Conservation (phyloP, 2,113 vertebrate species). For the Phasianus colchicus region DNA sequence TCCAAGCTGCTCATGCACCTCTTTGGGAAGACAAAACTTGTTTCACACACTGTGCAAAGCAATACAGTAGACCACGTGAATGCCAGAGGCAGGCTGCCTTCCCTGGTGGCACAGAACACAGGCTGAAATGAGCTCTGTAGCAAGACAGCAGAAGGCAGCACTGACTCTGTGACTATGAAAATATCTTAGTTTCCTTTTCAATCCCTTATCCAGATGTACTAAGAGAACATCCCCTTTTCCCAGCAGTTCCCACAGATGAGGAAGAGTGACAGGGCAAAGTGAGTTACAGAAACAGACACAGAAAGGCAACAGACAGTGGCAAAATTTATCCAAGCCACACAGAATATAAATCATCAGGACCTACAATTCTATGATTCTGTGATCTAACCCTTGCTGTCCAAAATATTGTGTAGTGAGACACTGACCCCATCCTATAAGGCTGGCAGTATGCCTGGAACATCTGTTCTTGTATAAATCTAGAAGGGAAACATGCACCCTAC, state of each 20-base stretch:
- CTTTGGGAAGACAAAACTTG: neutral
- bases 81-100: neutral
- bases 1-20: neutral
- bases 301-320: neutral
- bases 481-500: neutral
- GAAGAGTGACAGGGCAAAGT: neutral
- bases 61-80: neutral
- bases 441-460: neutral
- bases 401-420: neutral
- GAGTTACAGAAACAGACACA: neutral
- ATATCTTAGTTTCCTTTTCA: neutral
- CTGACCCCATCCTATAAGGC: neutral
- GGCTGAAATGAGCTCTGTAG: neutral
- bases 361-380: no score
- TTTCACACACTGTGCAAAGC: neutral
- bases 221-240: neutral
- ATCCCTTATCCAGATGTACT: rapidly evolving
- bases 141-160: neutral
- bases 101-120: neutral
- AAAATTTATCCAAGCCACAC: neutral
- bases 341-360: neutral
- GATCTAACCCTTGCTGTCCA: neutral
- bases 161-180: neutral
- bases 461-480: neutral
- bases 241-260: neutral